Base-by-base conservation (phyloP, 2,888 invertebrate species). In the Chymomyza procnemis region DNA sequence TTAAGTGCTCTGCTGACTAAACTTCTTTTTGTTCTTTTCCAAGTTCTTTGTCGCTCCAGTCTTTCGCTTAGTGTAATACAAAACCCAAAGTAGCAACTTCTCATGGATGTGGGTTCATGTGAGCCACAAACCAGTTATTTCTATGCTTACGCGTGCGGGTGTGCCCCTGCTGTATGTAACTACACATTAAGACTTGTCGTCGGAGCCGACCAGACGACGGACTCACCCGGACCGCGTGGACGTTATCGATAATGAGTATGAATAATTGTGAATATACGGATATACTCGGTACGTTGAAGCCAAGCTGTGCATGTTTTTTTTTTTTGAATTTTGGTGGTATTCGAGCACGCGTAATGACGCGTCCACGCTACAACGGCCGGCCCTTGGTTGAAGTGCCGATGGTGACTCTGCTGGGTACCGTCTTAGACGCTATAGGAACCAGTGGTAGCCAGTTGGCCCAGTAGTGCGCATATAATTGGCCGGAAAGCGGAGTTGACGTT, bases 401-500 rank as follows among this genome's bases (percentile, higher is more conserved):
- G 26, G 26, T 26, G 26, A 26, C 26, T 26, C 26, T 26, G 6
- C 26, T 26, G 26, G 26, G 6, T 4, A 6, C 26, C 6, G 19
- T n/a, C 19, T 50, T 50, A 14, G 8, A 18, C 9, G 12, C 34
- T 41, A 12, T 41, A 9, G 12, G 34, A 2, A 12, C 2, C 34
- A n/a, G n/a, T 41, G 34, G 12, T 47, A 48, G 61, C 57, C 54
- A 30, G 56, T 56, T 41, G 18, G n/a, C 6, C 34, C 18, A 30
- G 19, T 18, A 56, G 74, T 62, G 69, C 69, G 47, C 57, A 71
- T 70, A 61, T 78, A 86, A 86, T 81, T 76, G 84, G 71, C 70
- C 81, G 70, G 74, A 78, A 86, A 85, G 67, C 64, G 74, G 75
- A 58, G 67, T 73, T 75, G 75, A 72, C 71, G 79, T 62, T 61